A percentile compares a stretch with the other conserved stretches of the same genome.
phyloP scores from a whole-genome alignment of 2,113 vertebrate genomes.

The Taurulus bubalis region DNA sequence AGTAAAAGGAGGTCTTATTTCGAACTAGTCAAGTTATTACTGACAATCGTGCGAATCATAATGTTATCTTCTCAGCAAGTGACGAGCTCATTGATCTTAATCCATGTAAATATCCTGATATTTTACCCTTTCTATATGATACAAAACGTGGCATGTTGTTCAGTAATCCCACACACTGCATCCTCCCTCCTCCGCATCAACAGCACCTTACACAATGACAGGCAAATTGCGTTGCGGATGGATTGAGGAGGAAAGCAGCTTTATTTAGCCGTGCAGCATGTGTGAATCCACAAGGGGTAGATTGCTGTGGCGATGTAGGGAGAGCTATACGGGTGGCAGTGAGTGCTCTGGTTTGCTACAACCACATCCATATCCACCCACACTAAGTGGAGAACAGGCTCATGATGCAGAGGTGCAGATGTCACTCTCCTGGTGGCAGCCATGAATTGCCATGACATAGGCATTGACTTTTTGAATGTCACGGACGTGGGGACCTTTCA shows the following conservation, averaged over 20 bases:
- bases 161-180: background rate
- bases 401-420: constrained; percentile 16
- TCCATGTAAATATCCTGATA: background rate
- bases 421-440: constrained; percentile 20
- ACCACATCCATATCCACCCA: constrained; percentile 2
- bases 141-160: background rate
- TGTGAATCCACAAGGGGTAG: background rate
- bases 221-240: background rate
- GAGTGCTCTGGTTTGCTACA: background rate
- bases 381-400: constrained; percentile 6
- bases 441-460: constrained; percentile 17
- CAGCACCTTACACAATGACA: background rate
- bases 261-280: constrained; percentile 7
- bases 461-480: constrained; percentile 54
- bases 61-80: background rate
- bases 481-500: constrained; percentile 46
- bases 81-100: constrained; percentile 1
- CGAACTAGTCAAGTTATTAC: constrained; percentile 14
- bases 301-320: constrained; percentile 11
- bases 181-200: background rate
- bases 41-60: constrained; percentile 2
- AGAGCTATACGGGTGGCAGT: background rate
- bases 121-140: background rate
- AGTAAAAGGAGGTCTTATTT: constrained; percentile 13
- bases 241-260: constrained; percentile 1